Evolutionary conservation across 2,797 vertebrate species (phyloP), one percentile per base, ranked within the genome.

Genomic region (Enteromius trimaculatus): DNA sequence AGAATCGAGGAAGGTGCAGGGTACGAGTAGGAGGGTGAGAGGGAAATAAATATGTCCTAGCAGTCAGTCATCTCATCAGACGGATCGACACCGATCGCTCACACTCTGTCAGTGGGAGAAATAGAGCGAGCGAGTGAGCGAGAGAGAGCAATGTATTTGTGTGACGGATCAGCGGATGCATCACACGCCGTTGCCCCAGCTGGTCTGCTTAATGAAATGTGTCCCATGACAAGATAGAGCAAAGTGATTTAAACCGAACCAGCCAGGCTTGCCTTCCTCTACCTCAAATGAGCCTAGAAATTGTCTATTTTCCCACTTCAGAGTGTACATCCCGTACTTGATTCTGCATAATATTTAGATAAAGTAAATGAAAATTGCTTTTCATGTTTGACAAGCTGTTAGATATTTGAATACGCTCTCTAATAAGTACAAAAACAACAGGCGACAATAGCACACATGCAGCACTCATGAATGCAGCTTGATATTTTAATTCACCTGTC

Each of bases 161-260:
- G 92, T 94, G 93, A 94, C 91, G 92, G 93, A 95, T 95, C 92
- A 92, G 91, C 89, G 91, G 90, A 92, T 81, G 90, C 89, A 86
- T 85, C 87, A 86, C 88, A 79, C 37, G 90, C 91, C 85, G 84
- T 74, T 90, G 93, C 88, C 93, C 91, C 94, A 95, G 93, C 93
- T 95, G 93, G 92, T 92, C 90, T 90, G 90, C 91, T 91, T 95
- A 95, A 94, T 95, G 92, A 95, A 95, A 95, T 94, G 94, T 95
- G 94, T 94, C 93, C 92, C 92, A 88, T 92, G 90, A 93, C 94
- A 94, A 95, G 93, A 95, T 94, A 91, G 93, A 94, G 91, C 89
- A 89, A 90, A 90, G 92, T 94, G 93, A 94, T 95, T 95, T 95
- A 95, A 95, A 94, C 93, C 93, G 91, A 92, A 90, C 90, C 92